Evolutionary conservation across 2,888 invertebrate species (phyloP).

Genomic region (Plutella xylostella): DNA sequence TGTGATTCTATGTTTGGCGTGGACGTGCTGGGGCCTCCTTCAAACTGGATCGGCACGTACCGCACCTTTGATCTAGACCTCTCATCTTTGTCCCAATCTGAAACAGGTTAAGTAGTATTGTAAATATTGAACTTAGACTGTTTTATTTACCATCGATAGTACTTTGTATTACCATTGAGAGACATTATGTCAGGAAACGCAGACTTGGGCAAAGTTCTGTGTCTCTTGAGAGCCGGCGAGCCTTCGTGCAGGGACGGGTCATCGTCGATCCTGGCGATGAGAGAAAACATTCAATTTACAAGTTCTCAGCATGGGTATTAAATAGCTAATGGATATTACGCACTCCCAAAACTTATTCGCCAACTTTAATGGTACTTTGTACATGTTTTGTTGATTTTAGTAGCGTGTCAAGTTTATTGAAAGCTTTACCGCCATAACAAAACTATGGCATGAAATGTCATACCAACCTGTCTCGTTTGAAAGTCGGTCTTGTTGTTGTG

Average conservation of each 20-base stretch:
- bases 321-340: conserved; percentile 20
- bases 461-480: conserved; percentile 66
- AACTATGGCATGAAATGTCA: conserved; percentile 42
- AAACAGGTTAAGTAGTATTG: conserved; percentile 16
- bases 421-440: conserved; percentile 64
- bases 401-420: conserved; percentile 20
- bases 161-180: conserved; percentile 33
- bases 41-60: conserved; percentile 54
- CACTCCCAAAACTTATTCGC: conserved; percentile 58
- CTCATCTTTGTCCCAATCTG: conserved; percentile 36
- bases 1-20: conserved; percentile 40
- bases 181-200: conserved; percentile 45
- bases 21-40: conserved; percentile 50
- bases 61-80: conserved; percentile 43
- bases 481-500: conserved; percentile 34
- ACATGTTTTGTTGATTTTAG: conserved; percentile 31
- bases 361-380: conserved; percentile 41
- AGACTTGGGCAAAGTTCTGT: conserved; percentile 42
- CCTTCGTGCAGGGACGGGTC: conserved; percentile 52
- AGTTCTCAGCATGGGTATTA: background rate
- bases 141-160: background rate
- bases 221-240: conserved; percentile 45
- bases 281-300: conserved; percentile 10
- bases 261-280: conserved; percentile 48
- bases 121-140: background rate